These are phyloP conservation scores for Eucidaris tribuloides DNA, from an alignment of 35 echinoderm and acorn worm genomes.

Conservation along the genomic window DNA sequence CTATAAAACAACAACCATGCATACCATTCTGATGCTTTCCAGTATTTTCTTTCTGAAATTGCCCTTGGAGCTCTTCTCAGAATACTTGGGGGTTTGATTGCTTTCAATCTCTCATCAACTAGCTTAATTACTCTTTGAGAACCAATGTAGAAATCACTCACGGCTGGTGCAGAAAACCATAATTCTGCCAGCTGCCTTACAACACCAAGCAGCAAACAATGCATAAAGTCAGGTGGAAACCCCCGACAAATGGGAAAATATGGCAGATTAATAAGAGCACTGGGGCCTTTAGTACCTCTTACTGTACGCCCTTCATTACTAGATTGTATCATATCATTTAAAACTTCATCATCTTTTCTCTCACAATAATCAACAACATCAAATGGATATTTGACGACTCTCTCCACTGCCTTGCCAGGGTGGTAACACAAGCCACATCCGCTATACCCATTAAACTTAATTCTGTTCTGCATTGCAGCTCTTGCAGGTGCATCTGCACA, in stretches of 20 bases:
- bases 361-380: conserved; percentile 54
- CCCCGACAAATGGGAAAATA: conserved; percentile 25
- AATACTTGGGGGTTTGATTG: conserved; percentile 22
- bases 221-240: conserved; percentile 59
- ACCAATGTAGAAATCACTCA: conserved; percentile 23
- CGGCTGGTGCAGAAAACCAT: conserved; percentile 33
- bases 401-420: conserved; percentile 23
- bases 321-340: conserved; percentile 35
- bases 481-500: conserved; percentile 66
- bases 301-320: background rate
- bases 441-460: conserved; percentile 66
- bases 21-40: conserved; percentile 73
- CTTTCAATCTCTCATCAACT: background rate
- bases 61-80: conserved; percentile 7
- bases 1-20: conserved; percentile 51
- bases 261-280: conserved; percentile 27
- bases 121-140: conserved; percentile 16
- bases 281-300: conserved; percentile 50
- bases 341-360: conserved; percentile 44
- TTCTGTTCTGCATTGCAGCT: conserved; percentile 37
- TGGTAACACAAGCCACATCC: conserved; percentile 62
- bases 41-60: conserved; percentile 32
- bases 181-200: conserved; percentile 36
- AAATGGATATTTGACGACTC: conserved; percentile 54
- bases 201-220: conserved; percentile 38